phyloP scores from a whole-genome alignment of 2,797 vertebrate genomes.

The Leucoraja ocellata region DNA sequence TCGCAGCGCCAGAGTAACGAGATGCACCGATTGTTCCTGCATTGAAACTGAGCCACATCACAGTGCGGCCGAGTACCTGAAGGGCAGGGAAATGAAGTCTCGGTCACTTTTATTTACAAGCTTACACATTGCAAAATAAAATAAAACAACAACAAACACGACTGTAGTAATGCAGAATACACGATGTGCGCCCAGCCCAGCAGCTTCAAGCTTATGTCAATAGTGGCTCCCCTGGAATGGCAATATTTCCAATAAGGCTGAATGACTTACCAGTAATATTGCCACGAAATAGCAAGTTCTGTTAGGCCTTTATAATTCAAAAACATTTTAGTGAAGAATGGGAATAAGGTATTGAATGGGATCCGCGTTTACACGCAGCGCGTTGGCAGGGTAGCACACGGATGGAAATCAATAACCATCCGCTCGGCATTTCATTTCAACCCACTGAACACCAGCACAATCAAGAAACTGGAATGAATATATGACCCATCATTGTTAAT shows the following conservation, averaged over 20 bases:
- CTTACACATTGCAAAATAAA: background rate
- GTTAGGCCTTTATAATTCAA: background rate
- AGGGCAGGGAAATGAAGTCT: background rate
- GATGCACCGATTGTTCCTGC: slow-evolving; percentile 85
- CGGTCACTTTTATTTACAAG: background rate
- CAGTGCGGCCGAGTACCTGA: slow-evolving; percentile 61
- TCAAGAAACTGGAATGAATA: background rate
- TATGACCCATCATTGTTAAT: background rate
- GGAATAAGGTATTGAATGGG: background rate
- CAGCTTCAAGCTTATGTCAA: background rate
- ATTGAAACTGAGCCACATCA: slow-evolving; percentile 83
- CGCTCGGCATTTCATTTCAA: background rate
- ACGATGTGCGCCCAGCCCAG: background rate
- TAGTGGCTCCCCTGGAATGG: background rate
- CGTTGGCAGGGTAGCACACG: background rate
- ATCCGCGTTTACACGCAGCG: background rate
- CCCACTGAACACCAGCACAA: background rate
- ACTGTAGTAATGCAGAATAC: background rate
- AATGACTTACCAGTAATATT: background rate
- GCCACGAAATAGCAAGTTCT: background rate
- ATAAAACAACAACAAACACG: too few species aligned
- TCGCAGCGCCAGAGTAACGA: slow-evolving; percentile 90
- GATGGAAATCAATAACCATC: background rate
- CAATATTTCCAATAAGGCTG: background rate
- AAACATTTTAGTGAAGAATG: background rate